Percentiles rank a stretch among this genome's conserved stretches.
These are phyloP conservation scores for Parotia lawesii DNA, from an alignment of 2,113 vertebrate genomes.

Conservation along the genomic window DNA sequence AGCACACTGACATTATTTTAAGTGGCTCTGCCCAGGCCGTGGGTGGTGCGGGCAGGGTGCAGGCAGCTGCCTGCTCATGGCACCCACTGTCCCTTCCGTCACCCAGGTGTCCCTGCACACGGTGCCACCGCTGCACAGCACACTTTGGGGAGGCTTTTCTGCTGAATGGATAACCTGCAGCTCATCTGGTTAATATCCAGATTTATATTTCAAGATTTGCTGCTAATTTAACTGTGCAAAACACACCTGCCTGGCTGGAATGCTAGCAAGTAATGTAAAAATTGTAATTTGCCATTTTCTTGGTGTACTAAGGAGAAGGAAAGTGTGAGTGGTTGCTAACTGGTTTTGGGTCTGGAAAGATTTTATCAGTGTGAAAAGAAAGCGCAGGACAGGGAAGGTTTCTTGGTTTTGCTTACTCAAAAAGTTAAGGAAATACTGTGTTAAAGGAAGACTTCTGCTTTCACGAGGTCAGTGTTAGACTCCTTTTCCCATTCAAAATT, in stretches of 20 bases:
- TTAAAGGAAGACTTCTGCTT: not conserved
- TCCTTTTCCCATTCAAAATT: not conserved
- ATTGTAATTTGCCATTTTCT: not conserved
- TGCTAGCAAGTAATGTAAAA: not conserved
- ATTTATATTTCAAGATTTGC: not conserved
- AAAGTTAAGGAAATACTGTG: not conserved
- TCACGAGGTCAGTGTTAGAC: rapidly evolving
- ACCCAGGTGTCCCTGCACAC: not conserved
- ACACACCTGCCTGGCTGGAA: not conserved
- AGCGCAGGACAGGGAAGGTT: not conserved
- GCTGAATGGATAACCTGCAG: not conserved
- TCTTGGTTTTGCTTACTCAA: not conserved
- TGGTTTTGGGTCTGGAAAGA: not conserved
- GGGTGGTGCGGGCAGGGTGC: not conserved
- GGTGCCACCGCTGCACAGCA: no score
- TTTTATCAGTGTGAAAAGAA: not conserved
- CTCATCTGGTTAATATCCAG: not conserved
- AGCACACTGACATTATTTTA: not conserved
- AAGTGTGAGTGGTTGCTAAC: not conserved
- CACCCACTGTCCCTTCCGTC: not conserved
- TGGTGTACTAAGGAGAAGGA: not conserved
- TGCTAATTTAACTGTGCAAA: not conserved
- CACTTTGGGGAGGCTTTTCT: not conserved
- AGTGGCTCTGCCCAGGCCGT: not conserved
- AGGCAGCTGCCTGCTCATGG: not conserved